Conservation (phyloP, 2,888 invertebrate species). For the Encarsia formosa region DNA sequence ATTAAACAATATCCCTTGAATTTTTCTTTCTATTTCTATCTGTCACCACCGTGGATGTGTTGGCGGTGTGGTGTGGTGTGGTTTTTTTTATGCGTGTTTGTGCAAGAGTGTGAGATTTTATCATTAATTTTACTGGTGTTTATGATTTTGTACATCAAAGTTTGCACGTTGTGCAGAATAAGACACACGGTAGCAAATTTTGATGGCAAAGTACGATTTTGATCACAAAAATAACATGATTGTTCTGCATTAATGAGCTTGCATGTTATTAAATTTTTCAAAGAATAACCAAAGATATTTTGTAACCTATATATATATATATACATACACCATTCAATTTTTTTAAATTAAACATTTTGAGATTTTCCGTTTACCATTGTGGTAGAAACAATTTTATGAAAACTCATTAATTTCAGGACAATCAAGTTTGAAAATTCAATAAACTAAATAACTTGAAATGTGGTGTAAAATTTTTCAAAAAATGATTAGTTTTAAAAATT, state of each 20-base stretch:
- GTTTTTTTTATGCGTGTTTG: slow-evolving; percentile 37
- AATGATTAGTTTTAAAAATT: too few species aligned
- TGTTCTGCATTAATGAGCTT: slow-evolving; percentile 33
- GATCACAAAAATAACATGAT: slow-evolving; percentile 32
- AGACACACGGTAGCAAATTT: not conserved
- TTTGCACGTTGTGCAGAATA: slow-evolving; percentile 1
- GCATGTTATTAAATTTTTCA: too few species aligned
- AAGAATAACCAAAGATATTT: too few species aligned
- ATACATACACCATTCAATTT: too few species aligned
- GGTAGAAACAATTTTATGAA: too few species aligned
- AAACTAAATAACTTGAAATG: too few species aligned
- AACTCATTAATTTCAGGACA: too few species aligned
- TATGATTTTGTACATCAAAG: not conserved
- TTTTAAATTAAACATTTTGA: too few species aligned
- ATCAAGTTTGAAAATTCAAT: too few species aligned
- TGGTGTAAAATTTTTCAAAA: too few species aligned
- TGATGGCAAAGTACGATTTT: not conserved
- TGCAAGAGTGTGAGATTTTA: slow-evolving; percentile 28
- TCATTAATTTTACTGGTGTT: not conserved
- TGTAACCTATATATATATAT: too few species aligned
- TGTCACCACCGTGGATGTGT: slow-evolving; percentile 51
- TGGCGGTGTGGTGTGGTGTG: slow-evolving; percentile 52
- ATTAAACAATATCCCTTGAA: slow-evolving; percentile 16
- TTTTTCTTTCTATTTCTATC: slow-evolving; percentile 24
- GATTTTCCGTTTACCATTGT: too few species aligned